These are phyloP conservation scores for Cantharis rufa DNA, from an alignment of 2,888 invertebrate genomes.

Conservation along the genomic window DNA sequence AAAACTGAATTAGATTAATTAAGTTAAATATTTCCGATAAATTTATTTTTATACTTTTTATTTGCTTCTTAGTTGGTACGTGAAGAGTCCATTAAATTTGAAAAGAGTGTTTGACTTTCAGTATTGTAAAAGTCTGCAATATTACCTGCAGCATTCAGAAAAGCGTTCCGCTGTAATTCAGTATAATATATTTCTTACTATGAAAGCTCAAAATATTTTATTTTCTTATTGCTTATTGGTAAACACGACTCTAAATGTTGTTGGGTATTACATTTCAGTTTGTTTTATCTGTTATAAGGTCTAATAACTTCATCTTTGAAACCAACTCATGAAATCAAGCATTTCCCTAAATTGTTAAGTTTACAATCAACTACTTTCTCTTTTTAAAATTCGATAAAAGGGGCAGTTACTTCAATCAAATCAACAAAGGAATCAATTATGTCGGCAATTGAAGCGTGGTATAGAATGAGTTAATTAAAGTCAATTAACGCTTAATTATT, in stretches of 20 bases:
- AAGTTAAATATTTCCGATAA: too few species aligned
- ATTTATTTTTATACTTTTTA: too few species aligned
- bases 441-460: neutral
- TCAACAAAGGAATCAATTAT: neutral
- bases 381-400: neutral
- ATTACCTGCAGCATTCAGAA: too few species aligned
- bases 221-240: neutral
- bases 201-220: too few species aligned
- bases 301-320: neutral
- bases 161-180: too few species aligned
- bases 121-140: too few species aligned
- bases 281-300: neutral
- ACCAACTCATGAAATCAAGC: neutral
- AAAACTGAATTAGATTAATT: too few species aligned
- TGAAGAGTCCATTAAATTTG: too few species aligned
- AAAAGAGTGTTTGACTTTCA: too few species aligned
- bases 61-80: too few species aligned
- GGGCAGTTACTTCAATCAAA: neutral
- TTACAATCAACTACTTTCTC: neutral
- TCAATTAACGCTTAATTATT: neutral
- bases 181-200: too few species aligned
- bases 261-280: too few species aligned
- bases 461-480: neutral
- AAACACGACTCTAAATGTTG: neutral
- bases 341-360: neutral